These are phyloP conservation scores for Margaritifera margaritifera DNA, from an alignment of 2,888 invertebrate genomes.

Conservation along the genomic window DNA sequence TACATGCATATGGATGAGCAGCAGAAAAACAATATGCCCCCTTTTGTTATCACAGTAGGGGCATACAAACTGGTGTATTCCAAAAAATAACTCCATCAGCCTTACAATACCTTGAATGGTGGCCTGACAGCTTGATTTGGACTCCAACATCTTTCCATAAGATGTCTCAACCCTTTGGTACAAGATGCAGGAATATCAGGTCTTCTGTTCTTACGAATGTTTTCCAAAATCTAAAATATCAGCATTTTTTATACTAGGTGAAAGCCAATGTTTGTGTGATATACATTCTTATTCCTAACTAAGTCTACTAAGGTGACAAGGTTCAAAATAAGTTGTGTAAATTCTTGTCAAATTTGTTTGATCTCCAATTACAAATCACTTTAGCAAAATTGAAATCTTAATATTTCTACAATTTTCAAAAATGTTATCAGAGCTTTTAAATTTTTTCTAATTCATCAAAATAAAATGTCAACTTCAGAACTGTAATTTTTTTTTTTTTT, in stretches of 20 bases:
- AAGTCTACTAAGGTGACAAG: background rate
- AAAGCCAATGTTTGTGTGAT: too few relatives aligned
- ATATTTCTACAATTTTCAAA: background rate
- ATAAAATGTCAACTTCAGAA: too few relatives aligned
- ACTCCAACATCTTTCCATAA: conserved; percentile 65
- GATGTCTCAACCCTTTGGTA: conserved; percentile 48
- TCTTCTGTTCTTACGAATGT: conserved; percentile 55
- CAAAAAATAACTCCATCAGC: background rate
- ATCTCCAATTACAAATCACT: too few relatives aligned
- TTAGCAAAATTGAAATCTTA: too few relatives aligned
- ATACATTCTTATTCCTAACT: background rate
- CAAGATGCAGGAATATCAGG: conserved; percentile 59
- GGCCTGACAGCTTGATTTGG: conserved; percentile 62
- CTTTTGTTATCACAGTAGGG: background rate
- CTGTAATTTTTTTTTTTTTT: too few relatives aligned
- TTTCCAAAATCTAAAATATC: conserved; percentile 58
- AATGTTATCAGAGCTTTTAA: background rate
- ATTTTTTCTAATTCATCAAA: too few relatives aligned
- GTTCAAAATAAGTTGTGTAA: background rate
- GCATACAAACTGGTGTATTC: background rate
- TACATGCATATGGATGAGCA: background rate
- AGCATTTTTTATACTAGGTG: too few relatives aligned
- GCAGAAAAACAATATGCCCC: background rate
- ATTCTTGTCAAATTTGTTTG: too few relatives aligned
- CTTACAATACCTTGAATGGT: conserved; percentile 56